Evolutionary conservation across 2,113 vertebrate genomes (phyloP).

Genomic region (Amazona vittata): DNA sequence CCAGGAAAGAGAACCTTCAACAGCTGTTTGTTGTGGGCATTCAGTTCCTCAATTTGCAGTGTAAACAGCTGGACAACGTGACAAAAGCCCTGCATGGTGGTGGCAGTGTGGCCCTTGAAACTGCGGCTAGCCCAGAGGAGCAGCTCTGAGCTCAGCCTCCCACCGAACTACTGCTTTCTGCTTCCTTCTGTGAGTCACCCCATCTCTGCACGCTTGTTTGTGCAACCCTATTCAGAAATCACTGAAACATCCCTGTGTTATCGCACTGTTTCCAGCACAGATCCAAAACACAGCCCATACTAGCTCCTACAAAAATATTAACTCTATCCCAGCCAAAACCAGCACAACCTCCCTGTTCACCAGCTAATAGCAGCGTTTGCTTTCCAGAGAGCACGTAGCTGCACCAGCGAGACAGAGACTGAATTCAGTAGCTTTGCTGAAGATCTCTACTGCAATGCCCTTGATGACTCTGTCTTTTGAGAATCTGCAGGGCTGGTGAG

Average conservation of each 20-base stretch:
- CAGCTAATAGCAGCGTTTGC: neutral
- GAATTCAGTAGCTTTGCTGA: neutral
- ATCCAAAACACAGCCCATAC: neutral
- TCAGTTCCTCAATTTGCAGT: neutral
- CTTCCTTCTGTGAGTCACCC: neutral
- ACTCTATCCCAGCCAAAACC: neutral
- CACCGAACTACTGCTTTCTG: neutral
- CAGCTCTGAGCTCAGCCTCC: neutral
- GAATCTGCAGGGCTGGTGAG: neutral
- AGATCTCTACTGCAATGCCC: neutral
- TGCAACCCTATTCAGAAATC: neutral
- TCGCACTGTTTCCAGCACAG: neutral
- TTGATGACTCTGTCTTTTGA: slow-evolving; percentile 9
- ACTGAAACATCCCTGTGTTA: neutral
- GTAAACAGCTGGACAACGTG: neutral
- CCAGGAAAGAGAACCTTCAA: neutral
- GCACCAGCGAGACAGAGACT: neutral
- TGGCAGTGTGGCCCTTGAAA: neutral
- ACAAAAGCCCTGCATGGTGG: rapidly evolving
- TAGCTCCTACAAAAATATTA: neutral
- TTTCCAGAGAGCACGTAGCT: slow-evolving; percentile 53
- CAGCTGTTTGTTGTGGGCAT: neutral
- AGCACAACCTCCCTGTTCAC: neutral
- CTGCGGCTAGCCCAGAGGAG: neutral
- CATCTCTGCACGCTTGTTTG: rapidly evolving